Conservation (phyloP, 2,888 invertebrate species). For the Aporophyla nigra region DNA sequence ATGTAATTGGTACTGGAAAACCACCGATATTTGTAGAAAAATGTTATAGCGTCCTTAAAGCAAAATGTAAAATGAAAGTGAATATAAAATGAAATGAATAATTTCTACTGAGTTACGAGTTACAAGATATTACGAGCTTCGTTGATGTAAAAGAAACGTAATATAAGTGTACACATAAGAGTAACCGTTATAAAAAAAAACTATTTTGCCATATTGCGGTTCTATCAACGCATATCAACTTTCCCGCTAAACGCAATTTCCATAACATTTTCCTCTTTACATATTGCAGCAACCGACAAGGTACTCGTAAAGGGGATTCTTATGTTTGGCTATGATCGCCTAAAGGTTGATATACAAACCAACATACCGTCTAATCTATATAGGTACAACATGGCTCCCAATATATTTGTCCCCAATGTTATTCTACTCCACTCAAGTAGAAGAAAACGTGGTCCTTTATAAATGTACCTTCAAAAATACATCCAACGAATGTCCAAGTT, state of each 20-base stretch:
- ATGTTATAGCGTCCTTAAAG: no score
- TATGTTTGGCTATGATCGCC: neutral
- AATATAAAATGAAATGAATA: conserved; percentile 38
- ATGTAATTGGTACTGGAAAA: no score
- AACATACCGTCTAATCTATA: conserved; percentile 10
- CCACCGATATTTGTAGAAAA: no score
- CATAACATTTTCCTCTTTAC: conserved; percentile 6
- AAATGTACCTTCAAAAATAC: conserved; percentile 19
- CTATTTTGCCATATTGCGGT: neutral
- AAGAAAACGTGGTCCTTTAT: conserved; percentile 4
- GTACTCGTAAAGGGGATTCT: neutral
- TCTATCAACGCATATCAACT: neutral
- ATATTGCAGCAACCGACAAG: neutral
- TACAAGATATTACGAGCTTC: conserved; percentile 28
- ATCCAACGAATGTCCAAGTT: conserved; percentile 22
- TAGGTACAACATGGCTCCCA: neutral
- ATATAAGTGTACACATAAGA: neutral
- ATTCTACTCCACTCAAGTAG: neutral
- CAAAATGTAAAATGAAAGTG: conserved; percentile 59
- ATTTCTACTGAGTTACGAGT: conserved; percentile 30
- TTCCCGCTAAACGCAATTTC: conserved; percentile 13
- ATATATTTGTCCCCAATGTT: neutral
- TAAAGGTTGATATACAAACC: neutral
- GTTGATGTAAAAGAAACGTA: conserved; percentile 15
- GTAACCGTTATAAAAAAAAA: conserved; percentile 8